These are phyloP conservation scores for Saccopteryx bilineata DNA, from an alignment of 2,113 vertebrate species.

Conservation along the genomic window DNA sequence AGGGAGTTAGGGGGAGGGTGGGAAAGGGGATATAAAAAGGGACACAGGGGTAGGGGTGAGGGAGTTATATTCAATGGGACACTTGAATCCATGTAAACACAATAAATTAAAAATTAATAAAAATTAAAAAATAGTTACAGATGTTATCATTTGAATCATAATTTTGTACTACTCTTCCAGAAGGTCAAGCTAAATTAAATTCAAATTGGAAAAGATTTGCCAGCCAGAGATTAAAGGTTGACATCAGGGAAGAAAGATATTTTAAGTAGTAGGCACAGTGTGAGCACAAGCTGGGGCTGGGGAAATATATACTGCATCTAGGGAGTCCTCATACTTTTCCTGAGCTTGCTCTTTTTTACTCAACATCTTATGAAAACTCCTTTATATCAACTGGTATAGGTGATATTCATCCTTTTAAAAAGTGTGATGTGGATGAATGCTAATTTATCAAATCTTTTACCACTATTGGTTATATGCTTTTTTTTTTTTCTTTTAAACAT, in stretches of 20 bases:
- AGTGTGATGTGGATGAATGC: background rate
- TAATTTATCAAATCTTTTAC: slow-evolving; percentile 18
- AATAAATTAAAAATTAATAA: too few species aligned
- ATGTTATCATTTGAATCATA: slow-evolving; percentile 47
- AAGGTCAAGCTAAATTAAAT: slow-evolving; percentile 1
- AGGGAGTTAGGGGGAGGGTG: too few species aligned
- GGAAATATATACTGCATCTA: background rate
- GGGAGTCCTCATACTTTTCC: background rate
- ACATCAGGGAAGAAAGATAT: background rate
- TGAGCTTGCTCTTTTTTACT: slow-evolving; percentile 16
- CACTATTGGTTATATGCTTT: background rate
- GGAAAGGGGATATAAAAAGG: too few species aligned
- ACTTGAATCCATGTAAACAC: too few species aligned
- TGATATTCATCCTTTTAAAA: slow-evolving; percentile 36
- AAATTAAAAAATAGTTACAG: background rate
- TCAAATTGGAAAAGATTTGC: background rate
- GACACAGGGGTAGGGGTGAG: too few species aligned
- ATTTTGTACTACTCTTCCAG: background rate
- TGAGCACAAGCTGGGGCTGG: background rate
- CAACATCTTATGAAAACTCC: background rate
- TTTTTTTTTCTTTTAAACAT: background rate
- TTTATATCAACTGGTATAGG: background rate
- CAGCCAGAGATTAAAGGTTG: background rate
- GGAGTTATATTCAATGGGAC: too few species aligned
- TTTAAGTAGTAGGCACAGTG: background rate